Percentiles rank a stretch among this genome's conserved stretches.
Conservation (phyloP, 2,888 invertebrate species). For the Petrolisthes manimaculis region DNA sequence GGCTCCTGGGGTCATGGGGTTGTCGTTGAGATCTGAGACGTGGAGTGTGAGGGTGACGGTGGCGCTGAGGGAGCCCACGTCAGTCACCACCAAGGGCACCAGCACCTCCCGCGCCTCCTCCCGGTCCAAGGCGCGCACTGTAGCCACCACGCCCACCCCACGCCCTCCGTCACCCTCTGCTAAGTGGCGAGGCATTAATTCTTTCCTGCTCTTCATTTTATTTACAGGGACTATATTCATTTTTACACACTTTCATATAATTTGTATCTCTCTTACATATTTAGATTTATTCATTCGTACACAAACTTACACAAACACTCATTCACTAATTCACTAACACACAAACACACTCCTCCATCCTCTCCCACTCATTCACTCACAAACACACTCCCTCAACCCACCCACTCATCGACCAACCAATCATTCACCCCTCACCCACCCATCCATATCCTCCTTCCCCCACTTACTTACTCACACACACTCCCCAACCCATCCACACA, state of each 20-base stretch:
- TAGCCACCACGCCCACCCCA: slow-evolving; percentile 31
- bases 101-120: slow-evolving; percentile 34
- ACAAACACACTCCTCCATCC: too few species aligned
- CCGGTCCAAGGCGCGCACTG: slow-evolving; percentile 40
- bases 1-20: slow-evolving; percentile 23
- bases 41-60: slow-evolving; percentile 51
- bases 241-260: background rate
- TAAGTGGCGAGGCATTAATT: background rate
- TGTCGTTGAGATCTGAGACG: slow-evolving; percentile 29
- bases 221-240: background rate
- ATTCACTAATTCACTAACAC: too few species aligned
- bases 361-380: too few species aligned
- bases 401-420: too few species aligned
- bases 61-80: slow-evolving; percentile 38
- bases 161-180: slow-evolving; percentile 28
- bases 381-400: too few species aligned
- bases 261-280: background rate
- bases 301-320: too few species aligned
- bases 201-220: background rate
- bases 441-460: too few species aligned
- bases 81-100: slow-evolving; percentile 49
- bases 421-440: too few species aligned
- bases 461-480: too few species aligned
- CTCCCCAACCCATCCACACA: too few species aligned
- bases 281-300: too few species aligned